These are phyloP conservation scores for Tribolium castaneum DNA, from an alignment of 1,140 invertebrate genomes.

Conservation along the genomic window DNA sequence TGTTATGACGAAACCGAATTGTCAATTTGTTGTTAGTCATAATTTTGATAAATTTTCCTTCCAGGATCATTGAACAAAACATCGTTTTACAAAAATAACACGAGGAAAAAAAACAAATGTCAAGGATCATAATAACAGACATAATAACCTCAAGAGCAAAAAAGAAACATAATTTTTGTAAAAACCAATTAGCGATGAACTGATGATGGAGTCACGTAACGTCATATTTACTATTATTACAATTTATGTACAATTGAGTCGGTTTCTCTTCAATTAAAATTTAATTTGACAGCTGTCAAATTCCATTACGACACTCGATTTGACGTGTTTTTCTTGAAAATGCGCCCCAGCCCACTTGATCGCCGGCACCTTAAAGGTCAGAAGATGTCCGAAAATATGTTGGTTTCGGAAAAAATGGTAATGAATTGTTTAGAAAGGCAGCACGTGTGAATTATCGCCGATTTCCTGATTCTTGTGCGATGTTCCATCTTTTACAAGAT, in stretches of 20 bases:
- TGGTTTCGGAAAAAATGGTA: background rate
- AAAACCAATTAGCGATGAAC: too few species aligned
- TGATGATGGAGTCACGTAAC: too few species aligned
- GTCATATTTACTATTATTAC: too few species aligned
- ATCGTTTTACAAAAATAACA: background rate
- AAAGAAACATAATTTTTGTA: too few species aligned
- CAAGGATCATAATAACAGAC: background rate
- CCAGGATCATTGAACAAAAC: background rate
- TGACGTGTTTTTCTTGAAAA: background rate
- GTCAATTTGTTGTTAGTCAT: background rate
- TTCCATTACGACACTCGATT: too few species aligned
- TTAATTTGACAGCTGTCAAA: background rate
- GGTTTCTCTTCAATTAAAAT: background rate
- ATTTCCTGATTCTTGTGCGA: constrained; percentile 7
- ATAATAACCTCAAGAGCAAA: background rate
- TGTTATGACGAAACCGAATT: background rate
- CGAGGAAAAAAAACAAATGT: background rate
- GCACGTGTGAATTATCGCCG: constrained; percentile 16
- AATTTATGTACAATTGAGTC: too few species aligned
- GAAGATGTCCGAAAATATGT: background rate
- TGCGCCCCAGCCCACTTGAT: background rate
- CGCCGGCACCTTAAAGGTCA: background rate
- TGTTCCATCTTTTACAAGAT: background rate
- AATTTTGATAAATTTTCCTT: background rate
- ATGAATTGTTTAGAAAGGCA: constrained; percentile 24